phyloP scores from a whole-genome alignment of 30 jellyfish, hydroid and myxozoan species.

The Clytia hemisphaerica region DNA sequence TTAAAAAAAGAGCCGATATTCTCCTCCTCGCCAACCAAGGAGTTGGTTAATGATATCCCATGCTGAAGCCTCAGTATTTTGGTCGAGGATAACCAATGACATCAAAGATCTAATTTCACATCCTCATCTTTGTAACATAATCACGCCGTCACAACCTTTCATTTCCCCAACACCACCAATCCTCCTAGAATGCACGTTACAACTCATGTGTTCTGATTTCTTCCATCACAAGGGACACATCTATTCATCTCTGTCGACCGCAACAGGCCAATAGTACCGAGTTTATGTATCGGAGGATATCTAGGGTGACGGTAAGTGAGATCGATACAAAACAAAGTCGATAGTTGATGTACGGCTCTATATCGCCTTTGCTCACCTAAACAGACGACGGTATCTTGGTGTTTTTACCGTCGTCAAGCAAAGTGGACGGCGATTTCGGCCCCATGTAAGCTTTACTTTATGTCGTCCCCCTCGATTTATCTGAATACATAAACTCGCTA shows the following conservation, averaged over 20 bases:
- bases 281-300: no score
- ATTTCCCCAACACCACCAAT: background rate
- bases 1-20: no score
- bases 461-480: no score
- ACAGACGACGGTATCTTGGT: no score
- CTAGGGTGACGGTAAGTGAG: no score
- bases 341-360: no score
- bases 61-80: slow-evolving; percentile 2
- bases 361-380: no score
- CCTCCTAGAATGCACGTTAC: background rate
- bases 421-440: no score
- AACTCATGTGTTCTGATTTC: slow-evolving; percentile 1
- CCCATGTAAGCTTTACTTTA: no score
- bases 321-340: no score
- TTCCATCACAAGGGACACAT: slow-evolving; percentile 17
- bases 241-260: background rate
- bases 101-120: slow-evolving; percentile 1
- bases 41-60: slow-evolving; percentile 6
- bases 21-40: background rate
- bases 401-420: no score
- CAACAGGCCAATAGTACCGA: slow-evolving; percentile 3
- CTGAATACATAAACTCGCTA: no score
- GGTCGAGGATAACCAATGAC: slow-evolving; percentile 9
- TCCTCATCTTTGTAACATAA: slow-evolving; percentile 10
- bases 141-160: background rate